Percentiles rank a stretch among this genome's conserved stretches.
Conservation (phyloP, 2,113 vertebrate species). For the Leptobrachium ailaonicum region DNA sequence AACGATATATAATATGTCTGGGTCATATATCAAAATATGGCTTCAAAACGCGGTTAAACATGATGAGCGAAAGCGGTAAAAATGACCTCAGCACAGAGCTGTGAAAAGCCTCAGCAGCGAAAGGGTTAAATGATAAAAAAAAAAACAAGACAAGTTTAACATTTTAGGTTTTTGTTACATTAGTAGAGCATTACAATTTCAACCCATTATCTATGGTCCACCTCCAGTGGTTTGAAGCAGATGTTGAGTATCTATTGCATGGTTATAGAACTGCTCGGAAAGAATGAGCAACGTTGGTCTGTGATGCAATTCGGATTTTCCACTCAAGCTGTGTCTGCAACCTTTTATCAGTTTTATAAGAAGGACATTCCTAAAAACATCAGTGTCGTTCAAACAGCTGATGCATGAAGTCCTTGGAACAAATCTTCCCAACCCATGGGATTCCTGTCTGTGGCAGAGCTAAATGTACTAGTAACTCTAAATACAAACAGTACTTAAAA, state of each 20-base stretch:
- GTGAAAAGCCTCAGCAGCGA: too few species aligned
- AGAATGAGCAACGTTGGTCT: constrained; percentile 30
- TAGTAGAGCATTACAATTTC: too few species aligned
- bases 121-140: too few species aligned
- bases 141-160: too few species aligned
- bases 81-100: too few species aligned
- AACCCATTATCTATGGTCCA: too few species aligned
- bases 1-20: too few species aligned
- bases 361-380: constrained; percentile 63
- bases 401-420: constrained; percentile 57
- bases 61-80: too few species aligned
- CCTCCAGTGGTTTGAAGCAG: neutral
- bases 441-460: constrained; percentile 54
- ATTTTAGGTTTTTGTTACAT: too few species aligned
- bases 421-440: constrained; percentile 52
- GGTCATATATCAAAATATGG: too few species aligned
- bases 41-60: too few species aligned
- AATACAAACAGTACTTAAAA: constrained; percentile 48
- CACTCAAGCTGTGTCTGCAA: constrained; percentile 55
- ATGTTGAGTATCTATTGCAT: constrained; percentile 43
- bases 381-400: constrained; percentile 57
- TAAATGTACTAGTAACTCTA: constrained; percentile 57
- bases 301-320: constrained; percentile 55
- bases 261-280: constrained; percentile 50
- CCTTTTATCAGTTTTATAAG: constrained; percentile 58